Evolutionary conservation across 2,888 invertebrate species (phyloP).

Genomic region (Synanthedon formicaeformis): DNA sequence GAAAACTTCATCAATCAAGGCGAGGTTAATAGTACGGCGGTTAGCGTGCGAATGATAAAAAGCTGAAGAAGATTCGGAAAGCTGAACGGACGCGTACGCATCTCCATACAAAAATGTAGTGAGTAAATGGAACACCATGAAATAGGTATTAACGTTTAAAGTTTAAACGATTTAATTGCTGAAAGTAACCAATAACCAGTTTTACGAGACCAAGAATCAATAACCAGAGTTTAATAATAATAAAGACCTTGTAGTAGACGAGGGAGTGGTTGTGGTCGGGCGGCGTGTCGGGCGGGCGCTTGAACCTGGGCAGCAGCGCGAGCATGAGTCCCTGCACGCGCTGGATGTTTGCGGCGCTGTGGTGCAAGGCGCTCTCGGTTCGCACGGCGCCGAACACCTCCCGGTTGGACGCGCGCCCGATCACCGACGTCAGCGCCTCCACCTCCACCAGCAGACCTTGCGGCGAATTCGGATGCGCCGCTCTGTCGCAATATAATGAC

Average conservation of each 20-base stretch:
- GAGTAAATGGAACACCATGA: no score
- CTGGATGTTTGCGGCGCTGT: slow-evolving; percentile 70
- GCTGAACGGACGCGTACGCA: no score
- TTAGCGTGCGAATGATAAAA: no score
- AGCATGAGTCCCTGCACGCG: slow-evolving; percentile 82
- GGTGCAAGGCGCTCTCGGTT: slow-evolving; percentile 33
- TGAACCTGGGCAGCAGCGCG: slow-evolving; percentile 79
- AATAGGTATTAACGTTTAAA: no score
- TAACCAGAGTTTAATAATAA: no score
- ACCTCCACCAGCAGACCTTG: slow-evolving; percentile 78
- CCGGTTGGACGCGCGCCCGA: slow-evolving; percentile 76
- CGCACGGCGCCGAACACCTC: slow-evolving; percentile 37
- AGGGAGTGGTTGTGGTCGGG: slow-evolving; percentile 19
- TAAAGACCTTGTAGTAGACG: slow-evolving; percentile 37
- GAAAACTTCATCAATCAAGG: no score
- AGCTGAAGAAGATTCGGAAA: no score
- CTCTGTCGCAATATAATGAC: slow-evolving; percentile 19
- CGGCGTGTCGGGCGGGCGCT: slow-evolving; percentile 35
- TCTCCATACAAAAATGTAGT: no score
- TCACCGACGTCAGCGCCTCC: slow-evolving; percentile 80
- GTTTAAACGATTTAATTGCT: no score
- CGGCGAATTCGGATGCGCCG: slow-evolving; percentile 72
- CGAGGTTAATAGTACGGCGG: no score
- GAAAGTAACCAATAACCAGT: no score
- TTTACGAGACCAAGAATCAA: no score